Conservation (phyloP, 2,888 invertebrate species). For the Lasioglossum calceatum region DNA sequence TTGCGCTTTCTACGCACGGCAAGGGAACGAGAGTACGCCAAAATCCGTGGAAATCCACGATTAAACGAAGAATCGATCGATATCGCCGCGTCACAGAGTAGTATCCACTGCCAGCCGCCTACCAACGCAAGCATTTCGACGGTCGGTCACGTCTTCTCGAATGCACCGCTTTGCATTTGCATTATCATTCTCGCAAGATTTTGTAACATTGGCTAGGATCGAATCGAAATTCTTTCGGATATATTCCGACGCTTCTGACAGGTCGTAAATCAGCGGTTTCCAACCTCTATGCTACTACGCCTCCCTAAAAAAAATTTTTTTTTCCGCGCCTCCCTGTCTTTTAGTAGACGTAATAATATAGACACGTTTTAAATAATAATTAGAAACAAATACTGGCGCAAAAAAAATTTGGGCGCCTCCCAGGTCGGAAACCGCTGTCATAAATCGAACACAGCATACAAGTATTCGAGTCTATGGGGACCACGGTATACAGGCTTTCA, state of each 20-base stretch:
- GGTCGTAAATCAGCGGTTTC: too few relatives aligned
- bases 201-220: not conserved
- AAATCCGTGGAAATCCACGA: not conserved
- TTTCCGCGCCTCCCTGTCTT: too few relatives aligned
- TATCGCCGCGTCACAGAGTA: not conserved
- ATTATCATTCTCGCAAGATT: not conserved
- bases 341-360: too few relatives aligned
- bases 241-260: not conserved
- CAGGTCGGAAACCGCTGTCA: too few relatives aligned
- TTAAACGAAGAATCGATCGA: not conserved
- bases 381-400: too few relatives aligned
- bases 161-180: not conserved
- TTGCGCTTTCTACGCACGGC: conserved; percentile 66
- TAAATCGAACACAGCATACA: too few relatives aligned
- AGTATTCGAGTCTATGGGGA: not conserved
- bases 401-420: too few relatives aligned
- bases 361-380: too few relatives aligned
- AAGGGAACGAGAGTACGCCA: conserved; percentile 6
- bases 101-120: not conserved
- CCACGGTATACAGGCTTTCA: too few relatives aligned
- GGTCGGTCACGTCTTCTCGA: not conserved
- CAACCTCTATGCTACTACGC: too few relatives aligned
- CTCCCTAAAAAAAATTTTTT: too few relatives aligned
- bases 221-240: not conserved
- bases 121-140: not conserved